Percentiles rank a stretch among this genome's conserved stretches.
Conservation (phyloP, 2,888 invertebrate genomes). For the Dicycla oo region DNA sequence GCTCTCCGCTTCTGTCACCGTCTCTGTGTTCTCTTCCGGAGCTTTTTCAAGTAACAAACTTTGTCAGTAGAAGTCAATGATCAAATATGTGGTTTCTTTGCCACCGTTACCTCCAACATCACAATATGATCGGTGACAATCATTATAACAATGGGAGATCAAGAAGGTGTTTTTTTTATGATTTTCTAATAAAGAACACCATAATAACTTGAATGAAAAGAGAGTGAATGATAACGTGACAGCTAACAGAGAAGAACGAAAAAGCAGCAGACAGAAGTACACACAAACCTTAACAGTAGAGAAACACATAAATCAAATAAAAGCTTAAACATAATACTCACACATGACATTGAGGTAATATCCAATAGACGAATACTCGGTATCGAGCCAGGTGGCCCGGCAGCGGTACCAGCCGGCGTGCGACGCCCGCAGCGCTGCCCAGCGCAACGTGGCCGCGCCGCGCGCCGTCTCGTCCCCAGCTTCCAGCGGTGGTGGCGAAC, state of each 20-base stretch:
- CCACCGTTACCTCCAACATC: too few relatives aligned
- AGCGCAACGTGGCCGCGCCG: conserved; percentile 94
- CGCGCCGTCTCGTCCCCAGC: conserved; percentile 70
- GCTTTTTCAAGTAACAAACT: conserved; percentile 53
- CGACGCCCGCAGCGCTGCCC: conserved; percentile 93
- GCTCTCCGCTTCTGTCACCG: conserved; percentile 72
- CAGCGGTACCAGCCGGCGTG: conserved; percentile 98
- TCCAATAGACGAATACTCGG: conserved; percentile 96
- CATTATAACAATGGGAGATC: too few relatives aligned
- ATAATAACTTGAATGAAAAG: not conserved
- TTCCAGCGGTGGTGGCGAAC: conserved; percentile 78
- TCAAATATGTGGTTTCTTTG: too few relatives aligned
- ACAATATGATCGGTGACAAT: not conserved
- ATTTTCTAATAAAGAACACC: not conserved
- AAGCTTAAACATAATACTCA: conserved; percentile 88
- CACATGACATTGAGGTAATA: conserved; percentile 97
- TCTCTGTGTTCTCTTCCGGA: conserved; percentile 75
- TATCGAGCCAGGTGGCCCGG: conserved; percentile 95
- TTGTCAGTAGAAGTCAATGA: too few relatives aligned
- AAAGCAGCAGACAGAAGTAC: not conserved
- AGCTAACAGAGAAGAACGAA: too few relatives aligned
- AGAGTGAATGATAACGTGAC: not conserved
- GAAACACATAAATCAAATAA: not conserved
- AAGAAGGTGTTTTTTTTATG: not conserved
- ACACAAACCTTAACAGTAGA: too few relatives aligned